Percentiles rank a stretch among this genome's conserved stretches.
These are phyloP conservation scores for Parauchenoglanis punctatus DNA, from an alignment of 2,797 vertebrate species.

Conservation along the genomic window DNA sequence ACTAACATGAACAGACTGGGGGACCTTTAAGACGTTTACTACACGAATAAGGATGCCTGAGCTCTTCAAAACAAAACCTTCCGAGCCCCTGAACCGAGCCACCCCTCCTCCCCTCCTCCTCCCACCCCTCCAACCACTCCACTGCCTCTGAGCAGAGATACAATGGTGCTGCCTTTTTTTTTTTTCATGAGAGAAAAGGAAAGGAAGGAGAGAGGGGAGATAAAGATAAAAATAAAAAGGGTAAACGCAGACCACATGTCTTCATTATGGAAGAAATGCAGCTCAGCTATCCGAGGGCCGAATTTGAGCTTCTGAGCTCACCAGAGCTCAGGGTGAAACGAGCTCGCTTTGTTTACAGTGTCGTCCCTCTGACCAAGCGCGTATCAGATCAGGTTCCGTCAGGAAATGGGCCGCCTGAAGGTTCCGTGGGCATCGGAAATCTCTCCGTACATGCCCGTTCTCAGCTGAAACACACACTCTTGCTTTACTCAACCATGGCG, in stretches of 20 bases:
- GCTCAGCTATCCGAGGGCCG: slow-evolving; percentile 62
- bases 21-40: slow-evolving; percentile 46
- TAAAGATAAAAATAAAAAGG: slow-evolving; percentile 67
- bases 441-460: slow-evolving; percentile 5
- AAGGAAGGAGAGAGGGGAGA: slow-evolving; percentile 59
- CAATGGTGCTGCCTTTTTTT: slow-evolving; percentile 64
- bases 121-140: slow-evolving; percentile 43
- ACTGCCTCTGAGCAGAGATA: slow-evolving; percentile 56
- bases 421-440: slow-evolving; percentile 48
- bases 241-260: slow-evolving; percentile 77
- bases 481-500: background rate
- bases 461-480: slow-evolving; percentile 27
- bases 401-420: slow-evolving; percentile 51
- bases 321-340: slow-evolving; percentile 48
- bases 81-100: slow-evolving; percentile 27
- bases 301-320: slow-evolving; percentile 64
- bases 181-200: slow-evolving; percentile 51
- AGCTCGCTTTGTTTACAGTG: slow-evolving; percentile 53
- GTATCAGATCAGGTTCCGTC: slow-evolving; percentile 49
- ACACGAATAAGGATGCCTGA: slow-evolving; percentile 42
- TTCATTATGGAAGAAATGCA: slow-evolving; percentile 65
- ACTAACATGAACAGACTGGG: slow-evolving; percentile 38
- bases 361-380: slow-evolving; percentile 42
- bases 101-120: slow-evolving; percentile 6
- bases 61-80: slow-evolving; percentile 41